Evolutionary conservation across 1,140 invertebrate genomes (phyloP), one percentile per base, ranked within the genome.

Genomic region (Leptinotarsa texana): DNA sequence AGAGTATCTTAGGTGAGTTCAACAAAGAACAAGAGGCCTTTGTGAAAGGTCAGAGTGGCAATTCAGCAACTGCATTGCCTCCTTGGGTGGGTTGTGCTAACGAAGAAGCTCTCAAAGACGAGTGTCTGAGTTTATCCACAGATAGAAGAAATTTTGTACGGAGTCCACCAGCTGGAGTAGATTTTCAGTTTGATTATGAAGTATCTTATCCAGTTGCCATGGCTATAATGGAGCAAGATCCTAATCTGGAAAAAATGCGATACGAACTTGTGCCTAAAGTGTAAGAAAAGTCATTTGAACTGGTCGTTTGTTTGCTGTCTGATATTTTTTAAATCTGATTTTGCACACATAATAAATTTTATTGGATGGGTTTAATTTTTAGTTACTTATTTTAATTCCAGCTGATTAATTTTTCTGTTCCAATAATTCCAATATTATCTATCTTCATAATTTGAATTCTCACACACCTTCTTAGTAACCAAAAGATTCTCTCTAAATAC

Each of bases 201-300:
- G 90, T 92, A 69, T 92, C 93, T 85, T 94, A 95, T 86, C 96
- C 96, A 49, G 90, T 98, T 80, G 97, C 98, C 69, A 90, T 96
- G 87, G 94, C 95, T 78, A 96, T 97, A 80, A 92, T 99, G 85
- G 93, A 94, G 80, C 93, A 98, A 85, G 98, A 99, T 88, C 92
- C 94, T 70, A 96, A 97, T 87, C 89, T 99, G 79, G 93, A 97
- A 87, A 95, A 95, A 87, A 98, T 99, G 96, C 93, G 98, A 87
- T 99, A 98, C 89, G 95, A 98, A 86, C 90, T 99, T 78, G 98
- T 99, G 81, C 98, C 98, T 78, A 99, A 99, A 94, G 91, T 96
- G 94, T 95, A 87, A 91, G 92, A 18, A 63, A 72, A 21, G 13
- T 73, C n/a, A 15, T 17, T 57, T 57, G 51, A 57, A 57, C 4